Evolutionary conservation across 2,797 vertebrate genomes (phyloP).

Genomic region (Menidia menidia): DNA sequence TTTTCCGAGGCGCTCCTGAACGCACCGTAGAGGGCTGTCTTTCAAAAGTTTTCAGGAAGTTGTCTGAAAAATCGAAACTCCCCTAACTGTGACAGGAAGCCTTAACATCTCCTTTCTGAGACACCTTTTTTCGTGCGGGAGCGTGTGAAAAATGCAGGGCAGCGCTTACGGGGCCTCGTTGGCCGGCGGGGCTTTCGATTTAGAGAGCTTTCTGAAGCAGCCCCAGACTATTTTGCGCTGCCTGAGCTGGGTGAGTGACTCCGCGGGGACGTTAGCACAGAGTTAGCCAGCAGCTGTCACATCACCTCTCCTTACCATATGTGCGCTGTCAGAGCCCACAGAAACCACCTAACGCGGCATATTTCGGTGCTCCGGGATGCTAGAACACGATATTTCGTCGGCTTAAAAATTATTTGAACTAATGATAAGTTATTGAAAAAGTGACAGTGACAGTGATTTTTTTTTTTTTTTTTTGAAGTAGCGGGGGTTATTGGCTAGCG

Average conservation of each 20-base stretch:
- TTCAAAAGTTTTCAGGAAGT: slow-evolving; percentile 30
- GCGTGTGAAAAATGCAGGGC: slow-evolving; percentile 71
- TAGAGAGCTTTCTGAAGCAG: slow-evolving; percentile 67
- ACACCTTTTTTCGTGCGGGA: background rate
- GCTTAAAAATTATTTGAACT: fast-evolving
- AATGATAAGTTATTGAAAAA: background rate
- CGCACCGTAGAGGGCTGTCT: slow-evolving; percentile 12
- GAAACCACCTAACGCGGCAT: fast-evolving
- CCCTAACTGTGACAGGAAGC: slow-evolving; percentile 8
- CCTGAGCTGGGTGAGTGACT: slow-evolving; percentile 83
- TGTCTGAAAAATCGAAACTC: slow-evolving; percentile 12
- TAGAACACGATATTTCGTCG: background rate
- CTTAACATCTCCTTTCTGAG: background rate
- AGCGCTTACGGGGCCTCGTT: slow-evolving; percentile 81
- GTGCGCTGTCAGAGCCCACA: slow-evolving; percentile 10
- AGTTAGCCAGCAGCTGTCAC: slow-evolving; percentile 49
- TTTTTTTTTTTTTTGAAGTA: background rate
- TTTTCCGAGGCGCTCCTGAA: background rate
- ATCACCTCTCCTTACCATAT: slow-evolving; percentile 52
- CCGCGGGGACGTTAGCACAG: slow-evolving; percentile 33
- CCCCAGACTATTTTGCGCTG: slow-evolving; percentile 79
- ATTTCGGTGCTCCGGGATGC: fast-evolving
- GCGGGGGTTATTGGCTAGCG: slow-evolving; percentile 26
- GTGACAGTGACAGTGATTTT: background rate
- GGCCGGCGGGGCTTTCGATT: slow-evolving; percentile 81